phyloP scores from a whole-genome alignment of 2,888 invertebrate species.

The Drosophila longiperda region DNA sequence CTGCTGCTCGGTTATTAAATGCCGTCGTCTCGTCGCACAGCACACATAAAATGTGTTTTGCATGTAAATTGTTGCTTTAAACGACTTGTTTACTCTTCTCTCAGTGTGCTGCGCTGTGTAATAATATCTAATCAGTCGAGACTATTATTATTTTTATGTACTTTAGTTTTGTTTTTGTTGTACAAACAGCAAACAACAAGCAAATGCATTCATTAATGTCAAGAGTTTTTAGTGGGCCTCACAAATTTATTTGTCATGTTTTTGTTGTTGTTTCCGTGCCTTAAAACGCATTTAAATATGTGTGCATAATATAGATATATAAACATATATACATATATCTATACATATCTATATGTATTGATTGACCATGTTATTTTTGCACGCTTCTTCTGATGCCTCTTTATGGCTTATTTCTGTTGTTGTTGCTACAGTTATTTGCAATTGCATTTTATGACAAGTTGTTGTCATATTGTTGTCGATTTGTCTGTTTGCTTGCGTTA shows the following conservation, averaged over 20 bases:
- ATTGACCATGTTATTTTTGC: conserved; percentile 36
- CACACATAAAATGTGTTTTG: conserved; percentile 31
- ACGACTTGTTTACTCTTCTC: conserved; percentile 45
- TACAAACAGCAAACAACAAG: conserved; percentile 25
- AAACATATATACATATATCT: conserved; percentile 11
- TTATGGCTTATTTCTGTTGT: conserved; percentile 13
- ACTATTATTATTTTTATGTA: conserved; percentile 34
- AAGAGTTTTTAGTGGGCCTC: conserved; percentile 42
- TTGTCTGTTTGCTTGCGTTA: conserved; percentile 29
- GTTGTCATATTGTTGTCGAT: conserved; percentile 41
- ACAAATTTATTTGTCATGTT: conserved; percentile 37
- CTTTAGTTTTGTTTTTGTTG: conserved; percentile 4
- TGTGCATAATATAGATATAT: conserved; percentile 10
- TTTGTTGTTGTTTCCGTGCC: conserved; percentile 18
- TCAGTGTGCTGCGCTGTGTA: neutral
- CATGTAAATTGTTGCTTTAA: conserved; percentile 34
- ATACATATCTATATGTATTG: conserved; percentile 36
- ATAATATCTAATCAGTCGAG: conserved; percentile 57
- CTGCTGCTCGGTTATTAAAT: conserved; percentile 18
- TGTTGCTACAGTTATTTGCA: conserved; percentile 39
- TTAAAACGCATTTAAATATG: conserved; percentile 40
- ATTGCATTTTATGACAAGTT: conserved; percentile 59
- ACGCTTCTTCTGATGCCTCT: neutral
- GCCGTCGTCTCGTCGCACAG: neutral
- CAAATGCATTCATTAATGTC: conserved; percentile 66